Conservation (phyloP, 2,888 invertebrate genomes). For the Crocallis elinguaria region DNA sequence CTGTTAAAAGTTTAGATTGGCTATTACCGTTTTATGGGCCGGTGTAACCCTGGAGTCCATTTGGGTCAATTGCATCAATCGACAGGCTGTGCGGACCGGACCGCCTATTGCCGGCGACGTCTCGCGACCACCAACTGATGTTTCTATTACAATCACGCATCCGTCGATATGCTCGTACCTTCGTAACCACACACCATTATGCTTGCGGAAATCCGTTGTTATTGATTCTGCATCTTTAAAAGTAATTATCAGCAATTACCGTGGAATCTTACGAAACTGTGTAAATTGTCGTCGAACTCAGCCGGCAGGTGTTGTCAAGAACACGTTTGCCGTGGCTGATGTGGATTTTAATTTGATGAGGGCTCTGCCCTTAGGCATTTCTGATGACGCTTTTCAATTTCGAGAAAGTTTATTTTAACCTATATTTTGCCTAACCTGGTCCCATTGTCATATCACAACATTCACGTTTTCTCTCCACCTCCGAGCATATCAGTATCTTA, state of each 20-base stretch:
- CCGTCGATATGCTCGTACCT: constrained; percentile 14
- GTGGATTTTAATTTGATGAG: background rate
- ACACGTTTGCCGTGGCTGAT: background rate
- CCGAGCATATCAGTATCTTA: constrained; percentile 16
- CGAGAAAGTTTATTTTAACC: background rate
- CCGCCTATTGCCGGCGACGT: constrained; percentile 46
- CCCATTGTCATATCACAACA: constrained; percentile 9
- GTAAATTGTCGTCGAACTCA: too few relatives aligned
- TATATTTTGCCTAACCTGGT: constrained; percentile 2
- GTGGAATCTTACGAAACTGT: background rate
- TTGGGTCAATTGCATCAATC: constrained; percentile 67
- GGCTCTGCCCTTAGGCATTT: background rate
- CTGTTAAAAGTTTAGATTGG: constrained; percentile 55
- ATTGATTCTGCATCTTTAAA: background rate
- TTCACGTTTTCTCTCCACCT: background rate
- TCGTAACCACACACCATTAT: constrained; percentile 4
- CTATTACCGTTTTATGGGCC: constrained; percentile 52
- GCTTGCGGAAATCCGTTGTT: background rate
- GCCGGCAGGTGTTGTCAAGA: background rate
- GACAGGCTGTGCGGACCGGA: constrained; percentile 50
- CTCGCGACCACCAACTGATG: constrained; percentile 8
- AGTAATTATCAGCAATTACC: background rate
- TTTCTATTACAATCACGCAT: constrained; percentile 28
- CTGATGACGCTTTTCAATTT: background rate
- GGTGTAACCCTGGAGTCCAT: constrained; percentile 55